Percentiles rank a stretch among this genome's conserved stretches.
phyloP scores from a whole-genome alignment of 2,888 invertebrate species.

The Leptura quadrifasciata region DNA sequence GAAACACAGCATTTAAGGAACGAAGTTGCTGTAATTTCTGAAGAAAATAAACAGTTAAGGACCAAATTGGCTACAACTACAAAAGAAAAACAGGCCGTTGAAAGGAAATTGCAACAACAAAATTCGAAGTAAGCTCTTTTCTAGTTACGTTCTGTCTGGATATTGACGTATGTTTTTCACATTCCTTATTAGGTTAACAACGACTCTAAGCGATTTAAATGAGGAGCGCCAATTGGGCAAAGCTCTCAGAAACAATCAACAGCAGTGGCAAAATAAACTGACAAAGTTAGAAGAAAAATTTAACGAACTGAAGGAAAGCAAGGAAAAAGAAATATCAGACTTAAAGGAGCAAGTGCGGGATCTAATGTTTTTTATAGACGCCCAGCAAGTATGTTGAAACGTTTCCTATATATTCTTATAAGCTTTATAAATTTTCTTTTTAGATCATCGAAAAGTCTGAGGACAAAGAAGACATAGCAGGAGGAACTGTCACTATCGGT shows the following conservation, averaged over 20 bases:
- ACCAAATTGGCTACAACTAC: conserved; percentile 76
- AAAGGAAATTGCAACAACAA: conserved; percentile 82
- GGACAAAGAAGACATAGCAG: conserved; percentile 77
- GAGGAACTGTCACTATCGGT: conserved; percentile 79
- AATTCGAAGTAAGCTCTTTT: conserved; percentile 76
- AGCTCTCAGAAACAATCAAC: conserved; percentile 85
- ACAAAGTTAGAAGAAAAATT: conserved; percentile 75
- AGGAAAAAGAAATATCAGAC: conserved; percentile 83
- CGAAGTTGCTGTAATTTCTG: conserved; percentile 73
- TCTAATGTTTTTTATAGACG: conserved; percentile 97
- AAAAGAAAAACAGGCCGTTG: conserved; percentile 82
- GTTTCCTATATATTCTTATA: background rate
- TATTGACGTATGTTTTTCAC: background rate
- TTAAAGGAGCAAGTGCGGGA: conserved; percentile 95
- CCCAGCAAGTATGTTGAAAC: conserved; percentile 76
- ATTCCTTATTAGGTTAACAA: conserved; percentile 76
- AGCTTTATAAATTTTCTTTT: conserved; percentile 21
- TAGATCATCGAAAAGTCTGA: conserved; percentile 75
- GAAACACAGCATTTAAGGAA: conserved; percentile 72
- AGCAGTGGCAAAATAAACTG: conserved; percentile 82
- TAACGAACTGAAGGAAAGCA: conserved; percentile 73
- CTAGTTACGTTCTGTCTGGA: background rate
- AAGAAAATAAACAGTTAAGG: conserved; percentile 73
- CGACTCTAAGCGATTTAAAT: conserved; percentile 82
- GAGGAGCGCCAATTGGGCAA: conserved; percentile 92